Conservation (phyloP, 1,140 invertebrate genomes). For the Rhynchophorus ferrugineus region DNA sequence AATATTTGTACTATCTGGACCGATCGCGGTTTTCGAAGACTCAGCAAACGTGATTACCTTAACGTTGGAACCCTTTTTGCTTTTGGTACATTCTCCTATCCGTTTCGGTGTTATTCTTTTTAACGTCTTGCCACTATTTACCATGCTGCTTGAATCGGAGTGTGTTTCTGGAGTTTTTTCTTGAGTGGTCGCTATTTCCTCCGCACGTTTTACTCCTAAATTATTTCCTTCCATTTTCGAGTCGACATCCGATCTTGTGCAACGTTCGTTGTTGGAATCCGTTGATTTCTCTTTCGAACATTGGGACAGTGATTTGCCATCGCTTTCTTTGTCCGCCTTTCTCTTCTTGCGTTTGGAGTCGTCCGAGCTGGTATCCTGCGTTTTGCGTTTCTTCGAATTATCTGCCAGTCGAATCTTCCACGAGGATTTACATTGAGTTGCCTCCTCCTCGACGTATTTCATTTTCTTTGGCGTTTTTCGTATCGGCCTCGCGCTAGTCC, state of each 20-base stretch:
- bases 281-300: neutral
- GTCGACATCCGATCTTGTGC: too few species aligned
- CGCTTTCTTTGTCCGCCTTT: neutral
- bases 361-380: neutral
- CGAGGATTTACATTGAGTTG: neutral
- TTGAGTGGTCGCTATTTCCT: neutral
- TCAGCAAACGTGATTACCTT: neutral
- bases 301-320: neutral
- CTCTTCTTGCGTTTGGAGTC: neutral
- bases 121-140: neutral
- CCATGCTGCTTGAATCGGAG: neutral
- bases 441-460: neutral
- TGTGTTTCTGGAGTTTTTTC: neutral
- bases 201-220: too few species aligned
- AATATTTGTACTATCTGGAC: too few species aligned
- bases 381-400: neutral
- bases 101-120: neutral
- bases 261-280: neutral
- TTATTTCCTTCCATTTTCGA: too few species aligned
- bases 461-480: neutral
- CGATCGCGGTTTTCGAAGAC: too few species aligned
- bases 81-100: neutral
- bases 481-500: too few species aligned
- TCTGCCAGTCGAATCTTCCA: neutral
- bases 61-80: neutral